These are phyloP conservation scores for Eupsittula cactorum DNA, from an alignment of 2,113 vertebrate genomes.

Conservation along the genomic window DNA sequence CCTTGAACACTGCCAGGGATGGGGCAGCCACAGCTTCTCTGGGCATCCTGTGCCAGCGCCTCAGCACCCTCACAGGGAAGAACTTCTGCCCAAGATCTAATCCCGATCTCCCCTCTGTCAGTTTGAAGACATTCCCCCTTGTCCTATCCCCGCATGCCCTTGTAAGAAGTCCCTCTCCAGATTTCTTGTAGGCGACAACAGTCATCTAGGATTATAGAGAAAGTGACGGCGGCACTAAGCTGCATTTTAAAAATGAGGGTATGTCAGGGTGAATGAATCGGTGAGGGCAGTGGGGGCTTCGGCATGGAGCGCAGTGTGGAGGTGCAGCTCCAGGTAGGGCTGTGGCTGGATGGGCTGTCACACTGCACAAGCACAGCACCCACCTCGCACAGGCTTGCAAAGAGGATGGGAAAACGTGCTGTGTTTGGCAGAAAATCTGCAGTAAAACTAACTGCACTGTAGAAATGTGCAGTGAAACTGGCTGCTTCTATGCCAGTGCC, in stretches of 20 bases:
- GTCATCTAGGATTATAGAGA: neutral
- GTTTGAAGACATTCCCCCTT: neutral
- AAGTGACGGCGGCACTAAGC: neutral
- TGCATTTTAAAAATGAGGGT: neutral
- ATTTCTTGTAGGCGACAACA: neutral
- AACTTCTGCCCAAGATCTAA: neutral
- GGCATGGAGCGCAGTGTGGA: accelerated
- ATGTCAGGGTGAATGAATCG: neutral
- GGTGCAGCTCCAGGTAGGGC: neutral
- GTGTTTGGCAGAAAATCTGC: neutral
- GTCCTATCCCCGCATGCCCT: neutral
- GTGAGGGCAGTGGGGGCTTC: neutral
- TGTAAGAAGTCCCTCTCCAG: neutral
- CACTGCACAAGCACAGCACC: neutral
- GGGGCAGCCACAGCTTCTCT: neutral
- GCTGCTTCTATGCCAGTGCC: neutral
- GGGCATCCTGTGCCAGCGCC: neutral
- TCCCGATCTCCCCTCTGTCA: neutral
- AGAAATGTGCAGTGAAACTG: neutral
- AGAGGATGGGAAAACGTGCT: neutral
- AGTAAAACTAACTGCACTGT: neutral
- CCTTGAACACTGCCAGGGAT: neutral
- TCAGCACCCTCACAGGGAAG: neutral
- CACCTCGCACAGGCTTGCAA: neutral
- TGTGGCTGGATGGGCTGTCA: neutral